Conservation (phyloP, 2,888 invertebrate species). For the Ophion slaviceki region DNA sequence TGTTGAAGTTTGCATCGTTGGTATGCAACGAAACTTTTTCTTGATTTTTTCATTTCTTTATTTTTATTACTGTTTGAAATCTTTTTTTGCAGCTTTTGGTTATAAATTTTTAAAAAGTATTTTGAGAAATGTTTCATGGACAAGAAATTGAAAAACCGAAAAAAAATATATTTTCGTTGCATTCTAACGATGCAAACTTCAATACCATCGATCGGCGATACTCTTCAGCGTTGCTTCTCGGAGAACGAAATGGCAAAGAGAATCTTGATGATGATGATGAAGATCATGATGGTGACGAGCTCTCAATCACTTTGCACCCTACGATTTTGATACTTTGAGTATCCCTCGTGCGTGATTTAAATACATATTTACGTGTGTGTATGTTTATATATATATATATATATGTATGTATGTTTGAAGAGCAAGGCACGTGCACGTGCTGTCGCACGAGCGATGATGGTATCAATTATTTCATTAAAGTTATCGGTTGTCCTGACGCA, state of each 20-base stretch:
- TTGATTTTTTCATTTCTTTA: too few relatives aligned
- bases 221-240: neutral
- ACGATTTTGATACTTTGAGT: conserved; percentile 22
- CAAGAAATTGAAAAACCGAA: too few relatives aligned
- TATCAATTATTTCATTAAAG: conserved; percentile 67
- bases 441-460: conserved; percentile 49
- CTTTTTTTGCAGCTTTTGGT: too few relatives aligned
- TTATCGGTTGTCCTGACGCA: conserved; percentile 49
- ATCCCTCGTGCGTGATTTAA: conserved; percentile 55
- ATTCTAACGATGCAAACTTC: too few relatives aligned
- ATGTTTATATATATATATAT: neutral
- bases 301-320: conserved; percentile 50
- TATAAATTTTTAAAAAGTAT: too few relatives aligned
- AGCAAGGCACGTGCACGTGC: conserved; percentile 36
- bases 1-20: too few relatives aligned
- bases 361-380: conserved; percentile 8
- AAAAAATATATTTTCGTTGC: too few relatives aligned
- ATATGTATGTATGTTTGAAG: conserved; percentile 1
- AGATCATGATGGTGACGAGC: conserved; percentile 14
- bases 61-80: too few relatives aligned
- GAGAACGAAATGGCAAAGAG: conserved; percentile 30
- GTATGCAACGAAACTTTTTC: too few relatives aligned
- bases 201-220: neutral
- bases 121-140: too few relatives aligned
- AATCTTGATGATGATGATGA: conserved; percentile 18